Base-by-base conservation (phyloP, 2,797 vertebrate genomes). In the Philypnodon macrostomus region DNA sequence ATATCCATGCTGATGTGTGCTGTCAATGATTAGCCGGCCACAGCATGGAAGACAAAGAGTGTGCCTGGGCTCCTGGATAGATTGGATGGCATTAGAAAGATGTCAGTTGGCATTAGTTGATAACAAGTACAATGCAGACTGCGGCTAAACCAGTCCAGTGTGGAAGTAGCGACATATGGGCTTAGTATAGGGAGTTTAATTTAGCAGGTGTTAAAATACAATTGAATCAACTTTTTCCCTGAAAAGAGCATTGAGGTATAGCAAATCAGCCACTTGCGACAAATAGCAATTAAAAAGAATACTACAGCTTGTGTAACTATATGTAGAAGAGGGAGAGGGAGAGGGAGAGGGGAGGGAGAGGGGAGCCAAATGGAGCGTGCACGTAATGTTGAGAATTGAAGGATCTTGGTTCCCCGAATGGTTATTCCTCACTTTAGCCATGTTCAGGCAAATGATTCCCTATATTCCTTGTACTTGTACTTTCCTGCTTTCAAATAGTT, bases 401-500 rank as follows among this genome's bases (percentile, higher is more conserved):
- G 49, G 32, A 48, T 30, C 18, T 14, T n/a, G n/a, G n/a, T n/a
- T n/a, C n/a, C n/a, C n/a, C n/a, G n/a, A n/a, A n/a, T n/a, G n/a
- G n/a, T n/a, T n/a, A n/a, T n/a, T 56, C 44, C 30, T 56, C n/a
- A 5, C 34, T 53, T 24, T 35, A 23, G 41, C 46, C 45, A n/a
- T 18, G n/a, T n/a, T n/a, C n/a, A n/a, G n/a, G n/a, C n/a, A n/a
- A n/a, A n/a, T n/a, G n/a, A 71, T 24, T 47, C 34, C 46, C 41
- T 50, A 44, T 30, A 35, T 40, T 58, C 62, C 44, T 47, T 32
- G n/a, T n/a, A 42, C 50, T 42, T 47, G 51, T 29, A 5, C 39
- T 36, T 16, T 42, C 59, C 50, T 48, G 50, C 50, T 52, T 53
- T 60, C 7, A 11, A 50, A 63, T 44, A 58, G n/a, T n/a, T n/a